Evolutionary conservation across 2,113 vertebrate genomes (phyloP).

Genomic region (Phylloscopus whistleri): DNA sequence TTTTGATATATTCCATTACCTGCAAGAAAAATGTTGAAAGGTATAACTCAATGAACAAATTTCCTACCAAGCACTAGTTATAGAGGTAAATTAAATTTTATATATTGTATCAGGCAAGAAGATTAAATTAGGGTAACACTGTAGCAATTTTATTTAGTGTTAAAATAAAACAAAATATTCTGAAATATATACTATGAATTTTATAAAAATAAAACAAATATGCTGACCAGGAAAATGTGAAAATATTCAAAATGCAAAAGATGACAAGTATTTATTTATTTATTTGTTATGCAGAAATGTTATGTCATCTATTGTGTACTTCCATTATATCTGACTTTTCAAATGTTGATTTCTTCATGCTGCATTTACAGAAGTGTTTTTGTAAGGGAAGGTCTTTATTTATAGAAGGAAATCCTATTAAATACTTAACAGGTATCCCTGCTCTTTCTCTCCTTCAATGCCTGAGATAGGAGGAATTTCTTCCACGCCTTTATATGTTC

Average conservation of each 20-base stretch:
- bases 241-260: background rate
- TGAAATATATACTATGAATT: background rate
- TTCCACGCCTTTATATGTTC: background rate
- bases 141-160: background rate
- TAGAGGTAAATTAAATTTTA: conserved; percentile 36
- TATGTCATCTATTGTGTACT: background rate
- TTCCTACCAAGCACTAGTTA: background rate
- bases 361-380: background rate
- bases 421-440: background rate
- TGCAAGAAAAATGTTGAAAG: conserved; percentile 26
- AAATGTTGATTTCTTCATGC: background rate
- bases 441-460: background rate
- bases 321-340: background rate
- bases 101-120: conserved; percentile 1
- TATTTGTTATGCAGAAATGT: background rate
- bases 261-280: background rate
- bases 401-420: background rate
- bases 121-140: conserved; percentile 38
- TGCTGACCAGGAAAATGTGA: background rate
- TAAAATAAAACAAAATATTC: background rate
- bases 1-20: conserved; percentile 40
- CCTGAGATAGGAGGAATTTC: background rate
- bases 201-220: background rate
- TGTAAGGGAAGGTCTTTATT: background rate
- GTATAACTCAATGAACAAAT: conserved; percentile 6